phyloP scores from a whole-genome alignment of 1,140 invertebrate genomes.

The Drosophila truncata region DNA sequence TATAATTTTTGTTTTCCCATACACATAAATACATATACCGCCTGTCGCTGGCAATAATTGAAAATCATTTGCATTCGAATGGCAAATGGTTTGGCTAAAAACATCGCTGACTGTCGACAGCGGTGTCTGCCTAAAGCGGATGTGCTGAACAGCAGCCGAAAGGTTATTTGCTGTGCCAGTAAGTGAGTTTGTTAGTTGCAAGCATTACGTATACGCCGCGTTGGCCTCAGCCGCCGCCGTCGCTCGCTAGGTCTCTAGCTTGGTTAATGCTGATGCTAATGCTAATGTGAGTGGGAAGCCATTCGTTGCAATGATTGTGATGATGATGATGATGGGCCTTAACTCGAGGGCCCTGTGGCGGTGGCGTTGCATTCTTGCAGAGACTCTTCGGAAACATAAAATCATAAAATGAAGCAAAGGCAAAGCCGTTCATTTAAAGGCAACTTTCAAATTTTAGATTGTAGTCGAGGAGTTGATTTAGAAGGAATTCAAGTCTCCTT shows the following conservation, averaged over 20 bases:
- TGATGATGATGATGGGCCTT: constrained; percentile 32
- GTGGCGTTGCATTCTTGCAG: constrained; percentile 20
- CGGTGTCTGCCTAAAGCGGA: constrained; percentile 60
- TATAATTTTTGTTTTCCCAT: constrained; percentile 53
- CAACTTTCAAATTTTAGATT: constrained; percentile 60
- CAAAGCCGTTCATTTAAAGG: constrained; percentile 18
- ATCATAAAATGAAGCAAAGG: constrained; percentile 27
- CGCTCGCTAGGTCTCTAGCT: constrained; percentile 9
- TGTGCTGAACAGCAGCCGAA: constrained; percentile 51
- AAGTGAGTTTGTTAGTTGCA: constrained; percentile 25
- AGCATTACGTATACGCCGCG: constrained; percentile 70
- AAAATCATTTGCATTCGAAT: constrained; percentile 79
- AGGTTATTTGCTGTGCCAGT: constrained; percentile 39
- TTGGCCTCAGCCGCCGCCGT: constrained; percentile 32
- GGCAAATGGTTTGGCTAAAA: constrained; percentile 71
- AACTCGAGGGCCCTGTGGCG: constrained; percentile 28
- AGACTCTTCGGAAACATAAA: constrained; percentile 17
- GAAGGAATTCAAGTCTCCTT: constrained; percentile 25
- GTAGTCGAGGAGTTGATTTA: constrained; percentile 16
- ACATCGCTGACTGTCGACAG: constrained; percentile 24
- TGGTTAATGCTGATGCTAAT: constrained; percentile 19
- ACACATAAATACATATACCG: constrained; percentile 56
- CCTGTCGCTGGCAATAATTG: constrained; percentile 54
- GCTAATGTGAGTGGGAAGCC: constrained; percentile 67
- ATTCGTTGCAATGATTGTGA: constrained; percentile 36